Base-by-base conservation (phyloP, 1,140 invertebrate species). In the Lutraria rhynchaena region DNA sequence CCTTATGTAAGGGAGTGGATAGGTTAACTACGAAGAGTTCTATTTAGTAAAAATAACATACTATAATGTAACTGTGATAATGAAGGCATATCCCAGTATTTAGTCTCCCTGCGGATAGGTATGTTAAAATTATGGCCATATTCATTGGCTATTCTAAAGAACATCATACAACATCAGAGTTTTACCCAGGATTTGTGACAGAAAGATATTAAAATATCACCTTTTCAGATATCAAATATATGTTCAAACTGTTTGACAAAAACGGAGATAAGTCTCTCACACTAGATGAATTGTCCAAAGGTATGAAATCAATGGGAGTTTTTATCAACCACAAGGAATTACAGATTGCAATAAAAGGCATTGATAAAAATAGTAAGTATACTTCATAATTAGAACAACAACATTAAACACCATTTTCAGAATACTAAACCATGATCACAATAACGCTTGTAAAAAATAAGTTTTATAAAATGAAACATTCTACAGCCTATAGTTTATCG, bases 331-430 rank as follows among this genome's bases (percentile, higher is more conserved):
- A 67, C 15, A 51, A 75, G 33, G 83, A 82, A 55, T 17, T 82
- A 31, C 41, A 55, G 35, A 29, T 41, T 13, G 80, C 70, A 2
- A 22, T 81, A 1, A 78, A 76, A 22, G 33, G 57, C 15, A 67
- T 84, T 11, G 58, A 75, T 37, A 80, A 74, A 82, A 70, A 82
- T 46, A 80, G 83, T 84, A 82, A 35, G 70, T 63, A 69, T 67
- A 35, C n/a, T 58, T n/a, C n/a, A n/a, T n/a, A n/a, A n/a, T n/a
- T n/a, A n/a, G n/a, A n/a, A n/a, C n/a, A n/a, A n/a, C 19, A 19
- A 46, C 19, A 46, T 46, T 46, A 46, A 11, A 46, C 44, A 46
- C 19, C 7, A 46, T 46, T 24, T 22, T 22, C 22, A 29, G 11
- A 11, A 22, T n/a, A 27, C n/a, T 27, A 22, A 27, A 27, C 22